These are phyloP conservation scores for Agonopterix arenella DNA, from an alignment of 2,888 invertebrate species.

Conservation along the genomic window DNA sequence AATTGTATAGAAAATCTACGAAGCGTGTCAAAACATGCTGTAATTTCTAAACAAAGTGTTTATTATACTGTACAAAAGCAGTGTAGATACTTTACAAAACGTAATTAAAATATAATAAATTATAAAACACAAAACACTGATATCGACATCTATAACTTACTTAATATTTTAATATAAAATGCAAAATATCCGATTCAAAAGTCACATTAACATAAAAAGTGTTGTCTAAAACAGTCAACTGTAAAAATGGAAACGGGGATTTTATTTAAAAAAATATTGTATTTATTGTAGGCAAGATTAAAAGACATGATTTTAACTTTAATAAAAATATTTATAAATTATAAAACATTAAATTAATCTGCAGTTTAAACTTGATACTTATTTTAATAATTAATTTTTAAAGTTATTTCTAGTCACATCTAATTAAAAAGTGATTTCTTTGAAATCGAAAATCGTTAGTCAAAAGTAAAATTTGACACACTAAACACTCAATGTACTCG, in stretches of 20 bases:
- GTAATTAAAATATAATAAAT: slow-evolving; percentile 63
- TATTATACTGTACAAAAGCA: slow-evolving; percentile 47
- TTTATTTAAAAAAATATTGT: slow-evolving; percentile 26
- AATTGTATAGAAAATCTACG: slow-evolving; percentile 11
- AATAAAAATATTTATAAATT: slow-evolving; percentile 33
- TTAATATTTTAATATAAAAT: slow-evolving; percentile 36
- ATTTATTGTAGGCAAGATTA: slow-evolving; percentile 57
- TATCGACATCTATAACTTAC: slow-evolving; percentile 26
- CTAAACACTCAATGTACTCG: slow-evolving; percentile 32
- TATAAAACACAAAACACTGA: slow-evolving; percentile 63
- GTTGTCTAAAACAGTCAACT: no score
- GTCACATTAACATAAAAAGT: slow-evolving; percentile 7
- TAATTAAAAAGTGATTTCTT: slow-evolving; percentile 46
- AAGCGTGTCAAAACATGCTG: slow-evolving; percentile 33
- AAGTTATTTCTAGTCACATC: slow-evolving; percentile 31
- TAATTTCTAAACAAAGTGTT: not conserved
- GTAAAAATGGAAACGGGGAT: no score
- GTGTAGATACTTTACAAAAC: slow-evolving; percentile 51
- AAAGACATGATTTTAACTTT: slow-evolving; percentile 40
- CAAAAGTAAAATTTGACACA: slow-evolving; percentile 34
- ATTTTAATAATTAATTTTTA: slow-evolving; percentile 20
- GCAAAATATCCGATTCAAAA: slow-evolving; percentile 22
- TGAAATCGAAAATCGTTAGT: slow-evolving; percentile 48
- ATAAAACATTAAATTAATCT: slow-evolving; percentile 30
- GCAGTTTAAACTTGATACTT: slow-evolving; percentile 19